Base-by-base conservation (phyloP, 2,797 vertebrate species). In the Anguilla megastoma region DNA sequence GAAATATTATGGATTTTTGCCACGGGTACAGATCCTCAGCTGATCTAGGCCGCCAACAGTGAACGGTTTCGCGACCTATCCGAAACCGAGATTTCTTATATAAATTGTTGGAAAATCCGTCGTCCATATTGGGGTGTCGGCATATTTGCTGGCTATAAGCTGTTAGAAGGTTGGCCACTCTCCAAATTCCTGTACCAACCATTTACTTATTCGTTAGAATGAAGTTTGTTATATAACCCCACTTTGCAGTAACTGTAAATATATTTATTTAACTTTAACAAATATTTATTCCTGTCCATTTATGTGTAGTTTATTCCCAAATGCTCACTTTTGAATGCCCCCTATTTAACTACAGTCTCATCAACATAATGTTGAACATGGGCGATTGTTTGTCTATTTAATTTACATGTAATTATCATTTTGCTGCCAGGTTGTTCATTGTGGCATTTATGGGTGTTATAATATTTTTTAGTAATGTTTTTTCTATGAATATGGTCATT, bases 401-500 rank as follows among this genome's bases (percentile, higher is more conserved):
- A 79, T 79, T 79, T 74, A 24, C 85, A 48, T 82, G 63, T 74
- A 30, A 54, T 79, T 66, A n/a, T 85, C 33, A 50, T 30, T 88
- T 88, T 88, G 36, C 84, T 88, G 84, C 84, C 87, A 88, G 87
- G 84, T 79, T 85, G 56, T 85, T 80, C 63, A 33, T 84, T 74
- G 50, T 79, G 24, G 79, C 6, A 85, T 85, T 52, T 85, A 63
- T 69, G 58, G 54, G 54, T 84, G 63, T n/a, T 16, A 52, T 71
- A 18, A 58, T 3, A 14, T 27, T 66, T 69, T 89, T 86, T 24
- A 30, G 80, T 83, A 80, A 60, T n/a, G 71, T 60, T 89, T 86
- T 88, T 89, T 50, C 85, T 63, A 36, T 45, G 79, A 86, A 76
- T 86, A 85, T 63, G 86, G 89, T 87, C 89, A 87, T 74, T 88